Evolutionary conservation across 2,113 vertebrate genomes (phyloP).

Genomic region (Thamnaconus septentrionalis): DNA sequence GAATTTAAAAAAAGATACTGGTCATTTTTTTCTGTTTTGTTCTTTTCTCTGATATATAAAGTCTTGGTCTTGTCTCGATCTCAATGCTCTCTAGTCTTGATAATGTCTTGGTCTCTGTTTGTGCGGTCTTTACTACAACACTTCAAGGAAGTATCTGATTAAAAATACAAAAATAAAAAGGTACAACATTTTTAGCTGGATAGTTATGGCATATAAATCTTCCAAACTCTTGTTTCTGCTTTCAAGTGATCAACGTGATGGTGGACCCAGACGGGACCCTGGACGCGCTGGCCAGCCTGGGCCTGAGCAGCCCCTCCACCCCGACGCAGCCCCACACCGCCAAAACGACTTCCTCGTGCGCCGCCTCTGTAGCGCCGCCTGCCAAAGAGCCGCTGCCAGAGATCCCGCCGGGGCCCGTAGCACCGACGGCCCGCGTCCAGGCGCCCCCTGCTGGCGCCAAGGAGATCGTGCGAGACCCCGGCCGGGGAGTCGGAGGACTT

Average conservation of each 20-base stretch:
- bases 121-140: too few relatives aligned
- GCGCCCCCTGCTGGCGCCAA: slow-evolving; percentile 62
- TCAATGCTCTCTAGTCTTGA: too few relatives aligned
- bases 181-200: too few relatives aligned
- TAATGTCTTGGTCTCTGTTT: too few relatives aligned
- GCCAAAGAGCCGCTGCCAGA: slow-evolving; percentile 59
- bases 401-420: slow-evolving; percentile 52
- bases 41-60: too few relatives aligned
- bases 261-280: slow-evolving; percentile 95
- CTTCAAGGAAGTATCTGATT: too few relatives aligned
- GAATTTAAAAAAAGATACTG: too few relatives aligned
- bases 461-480: slow-evolving; percentile 76
- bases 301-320: slow-evolving; percentile 78
- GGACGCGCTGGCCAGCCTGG: slow-evolving; percentile 88
- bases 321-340: slow-evolving; percentile 71
- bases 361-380: slow-evolving; percentile 67
- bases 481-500: slow-evolving; percentile 70
- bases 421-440: slow-evolving; percentile 62
- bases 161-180: too few relatives aligned
- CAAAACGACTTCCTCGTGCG: slow-evolving; percentile 61
- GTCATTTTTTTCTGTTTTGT: too few relatives aligned
- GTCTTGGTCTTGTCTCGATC: too few relatives aligned
- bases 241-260: slow-evolving; percentile 92
- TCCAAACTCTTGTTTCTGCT: background rate
- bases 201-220: too few relatives aligned